Base-by-base conservation (phyloP, 2,888 invertebrate species). In the Laspeyria flexula region DNA sequence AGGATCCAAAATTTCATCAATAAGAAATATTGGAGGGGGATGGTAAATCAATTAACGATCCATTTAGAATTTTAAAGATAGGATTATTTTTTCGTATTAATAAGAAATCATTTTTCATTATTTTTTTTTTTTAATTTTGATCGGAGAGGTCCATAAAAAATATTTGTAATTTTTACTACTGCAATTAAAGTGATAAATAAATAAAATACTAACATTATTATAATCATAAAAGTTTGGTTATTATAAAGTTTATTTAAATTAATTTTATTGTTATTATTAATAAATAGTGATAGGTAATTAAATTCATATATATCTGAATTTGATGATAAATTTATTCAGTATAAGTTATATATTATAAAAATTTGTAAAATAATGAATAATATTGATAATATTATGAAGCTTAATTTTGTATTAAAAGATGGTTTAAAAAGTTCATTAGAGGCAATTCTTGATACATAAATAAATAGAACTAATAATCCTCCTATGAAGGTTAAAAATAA, bases 1-100 rank as follows among this genome's bases (percentile, higher is more conserved):
- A 63, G 0, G 95, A 95, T 4, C 95, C 95, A 88, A 95, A 95
- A 84, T 96, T 95, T 94, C 95, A 96, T 92, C 93, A 93, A 27
- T 83, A 59, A 34, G 93, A 93, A 79, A 95, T 94, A 89, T 94
- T 95, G 18, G 92, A 84, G 0, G 95, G 95, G 0, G 94, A 81
- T 0, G 95, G 95, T 67, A 95, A 62, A 70, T 94, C 93, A 77
- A 95, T 86, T 85, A 95, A 71, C 0, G 94, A 92, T 38, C 83
- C 88, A 81, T 94, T 94, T 61, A 93, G 83, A 80, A 94, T 94
- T 93, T 94, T 94, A 55, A 94, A 61, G 69, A 93, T 65, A 0
- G 93, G 91, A 1, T 90, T 86, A 38, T 73, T 85, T 75, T 80
- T 84, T 81, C 92, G 90, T 67, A 93, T 61, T 38, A 86, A 81